phyloP scores from a whole-genome alignment of 1,140 invertebrate species.

The Anastrepha ludens region DNA sequence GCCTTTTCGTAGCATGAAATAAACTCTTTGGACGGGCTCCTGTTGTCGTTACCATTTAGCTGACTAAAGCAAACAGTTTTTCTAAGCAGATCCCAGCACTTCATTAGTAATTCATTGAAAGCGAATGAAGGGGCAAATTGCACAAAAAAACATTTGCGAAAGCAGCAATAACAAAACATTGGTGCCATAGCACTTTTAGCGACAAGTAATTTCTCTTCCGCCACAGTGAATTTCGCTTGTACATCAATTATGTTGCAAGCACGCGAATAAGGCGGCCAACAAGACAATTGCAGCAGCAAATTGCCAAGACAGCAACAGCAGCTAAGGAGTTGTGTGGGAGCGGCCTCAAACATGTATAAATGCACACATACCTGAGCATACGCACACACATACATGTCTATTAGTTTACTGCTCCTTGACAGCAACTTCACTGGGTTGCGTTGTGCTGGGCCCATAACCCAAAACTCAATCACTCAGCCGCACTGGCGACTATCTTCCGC shows the following conservation, averaged over 20 bases:
- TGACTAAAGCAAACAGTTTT: not conserved
- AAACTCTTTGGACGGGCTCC: too few species aligned
- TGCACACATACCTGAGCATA: not conserved
- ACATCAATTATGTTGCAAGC: not conserved
- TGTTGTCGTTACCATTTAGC: not conserved
- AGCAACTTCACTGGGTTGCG: not conserved
- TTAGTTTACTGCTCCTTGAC: not conserved
- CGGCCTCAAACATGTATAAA: not conserved
- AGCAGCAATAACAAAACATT: not conserved
- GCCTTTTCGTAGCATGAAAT: too few species aligned
- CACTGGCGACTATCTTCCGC: not conserved
- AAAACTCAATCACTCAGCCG: not conserved
- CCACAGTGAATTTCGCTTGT: not conserved
- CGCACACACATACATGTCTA: not conserved
- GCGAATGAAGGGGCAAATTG: not conserved
- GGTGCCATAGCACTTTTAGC: not conserved
- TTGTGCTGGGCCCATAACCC: not conserved
- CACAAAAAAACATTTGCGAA: not conserved
- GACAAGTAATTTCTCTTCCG: conserved; percentile 25
- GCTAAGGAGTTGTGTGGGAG: conserved; percentile 20
- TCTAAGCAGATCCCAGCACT: not conserved
- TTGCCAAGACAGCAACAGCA: not conserved
- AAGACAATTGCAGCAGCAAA: not conserved
- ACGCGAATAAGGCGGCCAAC: not conserved
- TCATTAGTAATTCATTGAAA: not conserved